Percentiles rank a stretch among this genome's conserved stretches.
These are phyloP conservation scores for Eurois occulta DNA, from an alignment of 2,888 invertebrate genomes.

Conservation along the genomic window DNA sequence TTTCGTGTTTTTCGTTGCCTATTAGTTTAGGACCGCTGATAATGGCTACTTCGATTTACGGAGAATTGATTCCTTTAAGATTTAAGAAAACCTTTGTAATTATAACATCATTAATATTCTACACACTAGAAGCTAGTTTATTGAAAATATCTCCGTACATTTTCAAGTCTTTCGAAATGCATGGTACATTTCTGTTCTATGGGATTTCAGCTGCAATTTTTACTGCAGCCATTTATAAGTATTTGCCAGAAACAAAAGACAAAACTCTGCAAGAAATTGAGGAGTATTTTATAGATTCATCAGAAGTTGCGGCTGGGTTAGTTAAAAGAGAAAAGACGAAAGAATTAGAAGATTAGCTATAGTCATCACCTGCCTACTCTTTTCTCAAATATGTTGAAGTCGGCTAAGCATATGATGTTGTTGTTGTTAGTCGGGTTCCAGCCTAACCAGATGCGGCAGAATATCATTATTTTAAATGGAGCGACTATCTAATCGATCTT, in stretches of 20 bases:
- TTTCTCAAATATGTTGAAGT: neutral
- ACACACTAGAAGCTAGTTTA: neutral
- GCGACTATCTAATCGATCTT: neutral
- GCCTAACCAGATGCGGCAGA: neutral
- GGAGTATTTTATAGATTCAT: slow-evolving; percentile 2
- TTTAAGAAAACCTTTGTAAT: slow-evolving; percentile 2
- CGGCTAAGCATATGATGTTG: too few species aligned
- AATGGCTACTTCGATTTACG: slow-evolving; percentile 3
- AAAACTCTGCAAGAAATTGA: slow-evolving; percentile 67
- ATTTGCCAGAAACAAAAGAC: slow-evolving; percentile 64
- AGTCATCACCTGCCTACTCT: neutral
- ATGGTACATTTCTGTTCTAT: slow-evolving; percentile 11
- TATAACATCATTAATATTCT: neutral
- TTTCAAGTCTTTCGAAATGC: slow-evolving; percentile 11
- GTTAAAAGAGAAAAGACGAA: neutral
- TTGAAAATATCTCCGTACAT: slow-evolving; percentile 2
- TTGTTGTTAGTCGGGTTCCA: neutral
- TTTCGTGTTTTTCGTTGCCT: slow-evolving; percentile 9
- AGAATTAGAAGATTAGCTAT: neutral
- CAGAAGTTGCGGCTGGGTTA: neutral
- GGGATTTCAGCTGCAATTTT: neutral
- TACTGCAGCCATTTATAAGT: slow-evolving; percentile 1
- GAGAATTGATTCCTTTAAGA: slow-evolving; percentile 4
- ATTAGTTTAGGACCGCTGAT: slow-evolving; percentile 6
- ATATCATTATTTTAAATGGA: neutral